phyloP scores from a whole-genome alignment of 2,888 invertebrate species.

The Syrphus vitripennis region DNA sequence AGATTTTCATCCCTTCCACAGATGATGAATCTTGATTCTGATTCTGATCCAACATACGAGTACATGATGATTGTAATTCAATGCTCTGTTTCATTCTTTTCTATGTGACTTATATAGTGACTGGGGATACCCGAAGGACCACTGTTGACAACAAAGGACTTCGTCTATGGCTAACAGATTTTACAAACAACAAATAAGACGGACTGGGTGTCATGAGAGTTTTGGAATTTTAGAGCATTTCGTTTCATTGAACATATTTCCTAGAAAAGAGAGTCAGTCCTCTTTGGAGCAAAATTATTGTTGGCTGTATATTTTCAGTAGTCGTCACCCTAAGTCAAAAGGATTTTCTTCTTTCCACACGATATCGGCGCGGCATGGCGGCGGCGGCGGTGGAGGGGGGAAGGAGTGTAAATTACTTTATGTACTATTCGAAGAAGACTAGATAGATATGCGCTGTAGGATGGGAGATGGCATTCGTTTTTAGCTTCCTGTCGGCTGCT shows the following conservation, averaged over 20 bases:
- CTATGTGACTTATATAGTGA: neutral
- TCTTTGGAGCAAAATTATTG: constrained; percentile 1
- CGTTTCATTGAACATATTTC: constrained; percentile 35
- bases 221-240: constrained; percentile 30
- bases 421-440: constrained; percentile 62
- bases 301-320: constrained; percentile 29
- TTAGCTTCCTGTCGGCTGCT: constrained; percentile 34
- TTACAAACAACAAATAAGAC: constrained; percentile 54
- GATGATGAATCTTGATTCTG: constrained; percentile 40
- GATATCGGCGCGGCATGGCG: neutral
- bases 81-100: constrained; percentile 61
- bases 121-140: constrained; percentile 7
- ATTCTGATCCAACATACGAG: neutral
- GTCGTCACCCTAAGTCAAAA: constrained; percentile 55
- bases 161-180: neutral
- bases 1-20: constrained; percentile 63
- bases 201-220: constrained; percentile 30
- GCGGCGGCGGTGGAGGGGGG: neutral
- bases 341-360: constrained; percentile 53
- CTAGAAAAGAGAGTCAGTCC: constrained; percentile 5
- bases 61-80: constrained; percentile 52
- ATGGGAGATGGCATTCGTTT: constrained; percentile 60
- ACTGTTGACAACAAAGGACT: constrained; percentile 31
- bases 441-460: constrained; percentile 59
- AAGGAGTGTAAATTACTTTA: constrained; percentile 60